Evolutionary conservation across 1,140 invertebrate genomes (phyloP).

Genomic region (Conus betulinus): DNA sequence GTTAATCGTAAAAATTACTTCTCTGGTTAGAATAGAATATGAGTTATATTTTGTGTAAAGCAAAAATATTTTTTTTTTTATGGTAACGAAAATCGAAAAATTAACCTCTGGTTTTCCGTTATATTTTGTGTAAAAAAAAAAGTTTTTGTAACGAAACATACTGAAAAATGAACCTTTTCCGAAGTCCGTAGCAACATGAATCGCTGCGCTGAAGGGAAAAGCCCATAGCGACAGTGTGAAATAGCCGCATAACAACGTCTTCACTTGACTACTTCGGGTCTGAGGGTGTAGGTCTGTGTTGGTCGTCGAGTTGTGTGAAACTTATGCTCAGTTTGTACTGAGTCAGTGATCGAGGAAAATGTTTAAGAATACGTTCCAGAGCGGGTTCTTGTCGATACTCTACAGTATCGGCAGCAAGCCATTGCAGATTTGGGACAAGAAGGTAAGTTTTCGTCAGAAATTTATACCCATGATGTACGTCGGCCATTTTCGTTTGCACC

Average conservation of each 20-base stretch:
- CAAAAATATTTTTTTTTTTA: too few relatives aligned
- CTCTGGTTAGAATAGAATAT: too few relatives aligned
- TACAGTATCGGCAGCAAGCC: slow-evolving; percentile 99
- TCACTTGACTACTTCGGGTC: slow-evolving; percentile 71
- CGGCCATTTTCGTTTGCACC: not conserved
- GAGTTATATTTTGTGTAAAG: too few relatives aligned
- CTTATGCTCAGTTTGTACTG: slow-evolving; percentile 45
- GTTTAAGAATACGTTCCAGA: slow-evolving; percentile 99
- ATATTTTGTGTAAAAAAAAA: too few relatives aligned
- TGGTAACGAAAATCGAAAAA: too few relatives aligned
- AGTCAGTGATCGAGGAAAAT: slow-evolving; percentile 78
- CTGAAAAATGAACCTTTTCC: not conserved
- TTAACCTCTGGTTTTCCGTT: too few relatives aligned
- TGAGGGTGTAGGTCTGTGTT: slow-evolving; percentile 56
- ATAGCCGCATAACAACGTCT: slow-evolving; percentile 59
- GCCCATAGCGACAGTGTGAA: slow-evolving; percentile 66
- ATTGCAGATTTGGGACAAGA: slow-evolving; percentile 99
- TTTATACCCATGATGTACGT: not conserved
- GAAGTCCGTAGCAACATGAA: slow-evolving; percentile 65
- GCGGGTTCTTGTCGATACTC: slow-evolving; percentile 98
- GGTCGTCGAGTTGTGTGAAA: slow-evolving; percentile 46
- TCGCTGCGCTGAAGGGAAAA: slow-evolving; percentile 60
- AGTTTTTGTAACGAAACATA: too few relatives aligned
- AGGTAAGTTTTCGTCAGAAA: slow-evolving; percentile 79
- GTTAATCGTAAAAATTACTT: not conserved